phyloP scores from a whole-genome alignment of 2,797 vertebrate species.

The Apodemus agrarius region DNA sequence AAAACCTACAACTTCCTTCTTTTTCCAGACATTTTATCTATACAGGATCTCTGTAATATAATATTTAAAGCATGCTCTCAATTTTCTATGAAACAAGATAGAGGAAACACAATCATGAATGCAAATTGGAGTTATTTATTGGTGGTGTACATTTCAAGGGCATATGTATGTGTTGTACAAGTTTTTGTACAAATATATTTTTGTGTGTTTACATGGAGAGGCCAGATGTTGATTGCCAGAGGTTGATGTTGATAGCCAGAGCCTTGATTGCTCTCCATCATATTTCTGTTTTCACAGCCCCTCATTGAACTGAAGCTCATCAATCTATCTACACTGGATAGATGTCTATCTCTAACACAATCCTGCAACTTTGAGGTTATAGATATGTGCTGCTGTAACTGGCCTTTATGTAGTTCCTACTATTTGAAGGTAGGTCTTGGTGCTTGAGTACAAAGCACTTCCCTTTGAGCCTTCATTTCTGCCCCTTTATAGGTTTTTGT shows the following conservation, averaged over 20 bases:
- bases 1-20: neutral
- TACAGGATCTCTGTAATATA: neutral
- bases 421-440: neutral
- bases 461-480: neutral
- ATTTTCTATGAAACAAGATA: neutral
- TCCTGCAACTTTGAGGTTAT: neutral
- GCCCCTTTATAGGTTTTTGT: neutral
- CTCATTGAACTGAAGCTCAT: neutral
- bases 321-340: neutral
- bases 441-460: neutral
- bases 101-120: neutral
- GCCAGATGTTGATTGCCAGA: neutral
- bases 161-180: neutral
- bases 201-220: neutral
- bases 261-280: neutral
- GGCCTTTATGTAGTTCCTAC: neutral
- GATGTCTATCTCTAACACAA: neutral
- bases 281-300: neutral
- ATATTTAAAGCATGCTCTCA: neutral
- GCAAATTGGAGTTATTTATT: neutral
- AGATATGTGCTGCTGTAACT: neutral
- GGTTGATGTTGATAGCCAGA: neutral
- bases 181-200: neutral
- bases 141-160: neutral
- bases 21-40: neutral